These are phyloP conservation scores for Plebejus anna DNA, from an alignment of 2,888 invertebrate species.

Conservation along the genomic window DNA sequence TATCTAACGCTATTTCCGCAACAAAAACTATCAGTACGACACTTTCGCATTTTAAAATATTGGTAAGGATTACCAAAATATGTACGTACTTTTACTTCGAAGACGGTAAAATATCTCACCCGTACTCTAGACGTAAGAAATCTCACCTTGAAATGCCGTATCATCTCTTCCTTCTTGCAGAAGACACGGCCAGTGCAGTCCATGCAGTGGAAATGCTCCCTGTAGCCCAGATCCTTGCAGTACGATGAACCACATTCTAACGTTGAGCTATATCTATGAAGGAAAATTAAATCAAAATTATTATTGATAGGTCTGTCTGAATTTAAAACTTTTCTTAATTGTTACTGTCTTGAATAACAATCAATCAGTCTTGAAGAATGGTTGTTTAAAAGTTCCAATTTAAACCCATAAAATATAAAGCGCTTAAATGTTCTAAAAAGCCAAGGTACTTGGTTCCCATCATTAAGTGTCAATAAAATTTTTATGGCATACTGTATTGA, in stretches of 20 bases:
- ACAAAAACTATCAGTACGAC: no score
- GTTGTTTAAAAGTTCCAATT: not conserved
- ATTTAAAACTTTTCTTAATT: not conserved
- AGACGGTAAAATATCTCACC: not conserved
- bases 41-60: no score
- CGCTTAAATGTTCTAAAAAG: not conserved
- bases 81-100: not conserved
- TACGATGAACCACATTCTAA: slow-evolving; percentile 91
- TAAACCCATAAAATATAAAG: not conserved
- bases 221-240: slow-evolving; percentile 92
- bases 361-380: not conserved
- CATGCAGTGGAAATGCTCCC: slow-evolving; percentile 97
- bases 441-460: not conserved
- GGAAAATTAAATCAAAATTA: not conserved
- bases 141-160: slow-evolving; percentile 90
- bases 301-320: not conserved
- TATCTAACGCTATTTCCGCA: not conserved
- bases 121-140: not conserved
- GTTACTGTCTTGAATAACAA: not conserved
- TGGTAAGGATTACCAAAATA: not conserved
- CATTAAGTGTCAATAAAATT: slow-evolving; percentile 12
- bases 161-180: slow-evolving; percentile 99
- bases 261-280: slow-evolving; percentile 84
- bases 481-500: slow-evolving; percentile 15
- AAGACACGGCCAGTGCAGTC: slow-evolving; percentile 89